Percentiles rank a stretch among this genome's conserved stretches.
Conservation (phyloP, 2,888 invertebrate genomes). For the Aplocera efformata region DNA sequence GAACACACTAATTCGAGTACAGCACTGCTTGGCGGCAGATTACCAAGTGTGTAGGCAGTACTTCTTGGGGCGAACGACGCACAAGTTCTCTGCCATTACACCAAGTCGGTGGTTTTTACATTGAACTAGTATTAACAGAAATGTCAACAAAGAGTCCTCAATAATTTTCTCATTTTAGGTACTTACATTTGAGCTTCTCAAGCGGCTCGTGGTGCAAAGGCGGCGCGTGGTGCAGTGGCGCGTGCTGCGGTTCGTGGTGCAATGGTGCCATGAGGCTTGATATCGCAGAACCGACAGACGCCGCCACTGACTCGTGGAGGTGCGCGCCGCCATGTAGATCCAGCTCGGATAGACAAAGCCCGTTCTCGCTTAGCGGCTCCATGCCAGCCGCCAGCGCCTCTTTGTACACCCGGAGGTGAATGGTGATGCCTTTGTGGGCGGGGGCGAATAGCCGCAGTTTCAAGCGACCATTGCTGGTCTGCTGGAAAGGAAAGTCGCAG, state of each 20-base stretch:
- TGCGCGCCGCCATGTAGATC: slow-evolving; percentile 77
- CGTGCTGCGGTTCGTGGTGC: slow-evolving; percentile 79
- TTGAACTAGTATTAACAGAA: no score
- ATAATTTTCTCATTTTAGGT: not conserved
- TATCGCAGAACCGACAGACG: slow-evolving; percentile 76
- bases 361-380: slow-evolving; percentile 85
- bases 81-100: no score
- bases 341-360: slow-evolving; percentile 87
- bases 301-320: slow-evolving; percentile 74
- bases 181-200: slow-evolving; percentile 90
- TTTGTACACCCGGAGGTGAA: slow-evolving; percentile 80
- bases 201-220: slow-evolving; percentile 85
- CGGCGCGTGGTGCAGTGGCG: slow-evolving; percentile 80
- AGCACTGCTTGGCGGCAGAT: no score
- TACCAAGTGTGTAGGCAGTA: no score
- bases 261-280: slow-evolving; percentile 78
- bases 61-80: no score
- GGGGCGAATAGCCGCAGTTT: slow-evolving; percentile 37
- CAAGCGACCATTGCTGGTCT: slow-evolving; percentile 26
- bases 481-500: slow-evolving; percentile 8
- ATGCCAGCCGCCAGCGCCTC: slow-evolving; percentile 83
- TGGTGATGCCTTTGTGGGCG: slow-evolving; percentile 57
- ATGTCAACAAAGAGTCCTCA: no score
- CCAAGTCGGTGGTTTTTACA: no score
- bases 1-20: no score